Percentiles rank a stretch among this genome's conserved stretches.
These are phyloP conservation scores for Neolamprologus falcicula DNA, from an alignment of 2,113 vertebrate species.

Conservation along the genomic window DNA sequence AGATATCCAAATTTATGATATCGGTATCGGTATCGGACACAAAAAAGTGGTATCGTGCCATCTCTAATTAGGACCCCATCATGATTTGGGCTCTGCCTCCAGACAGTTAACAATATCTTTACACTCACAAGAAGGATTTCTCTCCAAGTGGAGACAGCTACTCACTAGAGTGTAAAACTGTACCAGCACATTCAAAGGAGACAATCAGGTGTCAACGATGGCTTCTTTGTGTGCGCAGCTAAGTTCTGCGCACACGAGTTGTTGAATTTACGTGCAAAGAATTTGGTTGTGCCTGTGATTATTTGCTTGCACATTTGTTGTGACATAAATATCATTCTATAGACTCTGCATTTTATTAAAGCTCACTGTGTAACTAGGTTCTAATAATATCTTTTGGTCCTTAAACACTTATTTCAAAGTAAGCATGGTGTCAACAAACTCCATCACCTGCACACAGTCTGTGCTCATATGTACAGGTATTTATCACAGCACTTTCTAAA, in stretches of 20 bases:
- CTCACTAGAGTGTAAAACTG: background rate
- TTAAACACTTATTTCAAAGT: background rate
- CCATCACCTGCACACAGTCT: background rate
- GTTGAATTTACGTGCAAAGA: background rate
- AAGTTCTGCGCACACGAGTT: accelerated
- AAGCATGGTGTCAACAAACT: background rate
- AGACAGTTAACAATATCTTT: background rate
- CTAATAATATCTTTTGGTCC: background rate
- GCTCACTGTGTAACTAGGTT: background rate
- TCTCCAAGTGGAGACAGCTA: background rate
- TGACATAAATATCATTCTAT: background rate
- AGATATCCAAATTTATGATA: too few relatives aligned
- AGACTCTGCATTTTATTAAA: background rate
- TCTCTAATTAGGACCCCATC: background rate
- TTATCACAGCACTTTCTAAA: background rate
- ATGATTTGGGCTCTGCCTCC: background rate
- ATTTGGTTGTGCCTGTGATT: background rate
- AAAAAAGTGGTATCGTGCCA: too few relatives aligned
- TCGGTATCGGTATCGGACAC: too few relatives aligned
- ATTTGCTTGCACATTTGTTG: background rate
- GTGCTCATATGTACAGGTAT: background rate
- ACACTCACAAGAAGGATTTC: background rate
- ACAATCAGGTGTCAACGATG: background rate
- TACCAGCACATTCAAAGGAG: background rate
- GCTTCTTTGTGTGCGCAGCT: background rate